phyloP scores from a whole-genome alignment of 92 coral and sea anemone genomes.

The Porites lobata region DNA sequence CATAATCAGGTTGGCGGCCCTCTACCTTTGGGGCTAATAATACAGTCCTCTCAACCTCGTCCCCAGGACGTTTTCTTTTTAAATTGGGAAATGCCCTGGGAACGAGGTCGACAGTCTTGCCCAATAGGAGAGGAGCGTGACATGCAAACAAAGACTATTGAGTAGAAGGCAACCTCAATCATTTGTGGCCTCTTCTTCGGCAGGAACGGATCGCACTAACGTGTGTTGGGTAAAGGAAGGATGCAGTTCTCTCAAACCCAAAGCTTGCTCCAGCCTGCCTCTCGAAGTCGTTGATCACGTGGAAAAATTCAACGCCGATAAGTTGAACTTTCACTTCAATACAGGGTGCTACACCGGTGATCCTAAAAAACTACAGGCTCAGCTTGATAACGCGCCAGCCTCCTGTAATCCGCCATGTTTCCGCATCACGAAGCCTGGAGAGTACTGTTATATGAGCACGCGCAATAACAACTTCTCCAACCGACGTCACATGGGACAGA shows the following conservation, averaged over 20 bases:
- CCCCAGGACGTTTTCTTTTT: no score
- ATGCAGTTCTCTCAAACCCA: constrained; percentile 46
- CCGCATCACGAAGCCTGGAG: constrained; percentile 65
- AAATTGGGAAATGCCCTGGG: no score
- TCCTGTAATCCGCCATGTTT: constrained; percentile 68
- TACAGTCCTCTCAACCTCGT: no score
- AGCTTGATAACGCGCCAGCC: constrained; percentile 61
- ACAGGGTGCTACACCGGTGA: constrained; percentile 50
- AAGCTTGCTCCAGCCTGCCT: constrained; percentile 48
- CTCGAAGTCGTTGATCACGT: constrained; percentile 55
- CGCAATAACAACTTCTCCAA: constrained; percentile 75
- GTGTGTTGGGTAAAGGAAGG: constrained; percentile 60
- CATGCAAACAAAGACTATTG: no score
- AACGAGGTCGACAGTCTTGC: no score
- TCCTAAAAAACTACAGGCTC: constrained; percentile 30
- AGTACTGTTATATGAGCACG: constrained; percentile 64
- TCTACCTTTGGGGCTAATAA: no score
- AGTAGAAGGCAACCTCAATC: no score
- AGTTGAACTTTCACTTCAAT: constrained; percentile 50
- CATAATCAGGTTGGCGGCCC: no score
- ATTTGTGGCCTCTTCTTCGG: neutral
- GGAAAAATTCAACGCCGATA: constrained; percentile 6
- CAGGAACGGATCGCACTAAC: constrained; percentile 63
- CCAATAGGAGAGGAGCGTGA: no score
- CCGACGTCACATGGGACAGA: constrained; percentile 67